phyloP scores from a whole-genome alignment of 2,888 invertebrate genomes.

The Caenorhabditis afra region DNA sequence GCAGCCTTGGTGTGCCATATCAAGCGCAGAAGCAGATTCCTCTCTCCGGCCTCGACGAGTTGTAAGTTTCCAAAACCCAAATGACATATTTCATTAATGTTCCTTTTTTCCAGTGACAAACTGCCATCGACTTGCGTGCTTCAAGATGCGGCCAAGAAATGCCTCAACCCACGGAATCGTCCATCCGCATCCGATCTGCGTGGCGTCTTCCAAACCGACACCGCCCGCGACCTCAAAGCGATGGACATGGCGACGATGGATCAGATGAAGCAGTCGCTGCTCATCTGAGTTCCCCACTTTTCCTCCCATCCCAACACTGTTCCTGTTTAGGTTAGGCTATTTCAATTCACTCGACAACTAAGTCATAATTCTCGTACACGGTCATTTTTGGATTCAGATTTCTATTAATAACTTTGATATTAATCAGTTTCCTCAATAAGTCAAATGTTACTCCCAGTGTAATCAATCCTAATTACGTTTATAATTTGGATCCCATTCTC shows the following conservation, averaged over 20 bases:
- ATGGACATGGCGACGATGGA: slow-evolving; percentile 54
- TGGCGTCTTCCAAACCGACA: slow-evolving; percentile 54
- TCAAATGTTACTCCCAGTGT: slow-evolving; percentile 1
- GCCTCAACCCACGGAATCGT: slow-evolving; percentile 44
- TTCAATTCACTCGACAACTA: not conserved
- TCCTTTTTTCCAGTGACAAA: slow-evolving; percentile 53
- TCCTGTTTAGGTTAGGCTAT: slow-evolving; percentile 31
- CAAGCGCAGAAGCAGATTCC: slow-evolving; percentile 55
- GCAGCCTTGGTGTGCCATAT: slow-evolving; percentile 49
- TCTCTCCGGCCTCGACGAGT: slow-evolving; percentile 47
- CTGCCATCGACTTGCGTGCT: slow-evolving; percentile 44
- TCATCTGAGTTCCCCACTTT: slow-evolving; percentile 27
- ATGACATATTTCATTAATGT: not conserved
- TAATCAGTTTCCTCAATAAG: slow-evolving; percentile 16
- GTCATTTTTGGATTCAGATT: slow-evolving; percentile 22
- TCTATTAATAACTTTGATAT: slow-evolving; percentile 19
- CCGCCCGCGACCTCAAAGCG: slow-evolving; percentile 52
- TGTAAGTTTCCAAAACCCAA: slow-evolving; percentile 35
- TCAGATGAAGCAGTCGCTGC: slow-evolving; percentile 49
- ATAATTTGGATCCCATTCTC: not conserved
- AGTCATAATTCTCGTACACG: slow-evolving; percentile 7
- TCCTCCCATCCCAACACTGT: no score
- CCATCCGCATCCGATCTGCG: slow-evolving; percentile 58
- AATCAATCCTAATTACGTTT: not conserved
- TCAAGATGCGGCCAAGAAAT: slow-evolving; percentile 53